Evolutionary conservation across 2,888 invertebrate genomes (phyloP).

Genomic region (Tuberolachnus salignus): DNA sequence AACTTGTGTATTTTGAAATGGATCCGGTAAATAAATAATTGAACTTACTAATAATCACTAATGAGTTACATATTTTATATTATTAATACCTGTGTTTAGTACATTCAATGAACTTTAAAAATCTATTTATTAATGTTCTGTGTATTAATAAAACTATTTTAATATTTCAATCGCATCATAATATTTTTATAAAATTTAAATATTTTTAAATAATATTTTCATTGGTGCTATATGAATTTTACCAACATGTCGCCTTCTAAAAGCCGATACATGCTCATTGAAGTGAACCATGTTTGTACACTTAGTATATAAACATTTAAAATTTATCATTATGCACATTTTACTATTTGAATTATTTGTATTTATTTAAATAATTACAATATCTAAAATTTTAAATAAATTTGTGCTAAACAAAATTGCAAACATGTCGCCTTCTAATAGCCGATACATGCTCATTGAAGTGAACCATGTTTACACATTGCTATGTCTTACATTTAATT

Average conservation of each 20-base stretch:
- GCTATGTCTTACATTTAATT: not conserved
- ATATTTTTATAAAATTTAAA: slow-evolving; percentile 20
- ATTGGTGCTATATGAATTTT: slow-evolving; percentile 31
- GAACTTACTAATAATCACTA: not conserved
- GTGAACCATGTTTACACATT: slow-evolving; percentile 63
- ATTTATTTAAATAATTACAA: slow-evolving; percentile 21
- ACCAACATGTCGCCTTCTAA: slow-evolving; percentile 63
- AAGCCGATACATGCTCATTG: slow-evolving; percentile 61
- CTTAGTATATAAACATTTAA: not conserved
- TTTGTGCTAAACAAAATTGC: slow-evolving; percentile 23
- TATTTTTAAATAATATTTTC: slow-evolving; percentile 45
- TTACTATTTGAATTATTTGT: slow-evolving; percentile 42
- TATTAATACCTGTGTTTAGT: not conserved
- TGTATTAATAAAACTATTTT: too few relatives aligned
- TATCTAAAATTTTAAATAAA: not conserved
- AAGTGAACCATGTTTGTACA: slow-evolving; percentile 63
- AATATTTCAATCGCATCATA: slow-evolving; percentile 20
- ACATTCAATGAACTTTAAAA: too few relatives aligned
- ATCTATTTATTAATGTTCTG: too few relatives aligned
- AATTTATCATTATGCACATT: not conserved
- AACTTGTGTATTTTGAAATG: slow-evolving; percentile 99
- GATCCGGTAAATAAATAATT: slow-evolving; percentile 80
- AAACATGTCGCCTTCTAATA: slow-evolving; percentile 63
- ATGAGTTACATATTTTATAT: not conserved
- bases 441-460: slow-evolving; percentile 61